These are phyloP conservation scores for Tarsius wallacei DNA, from an alignment of 2,797 vertebrate genomes.

Conservation along the genomic window DNA sequence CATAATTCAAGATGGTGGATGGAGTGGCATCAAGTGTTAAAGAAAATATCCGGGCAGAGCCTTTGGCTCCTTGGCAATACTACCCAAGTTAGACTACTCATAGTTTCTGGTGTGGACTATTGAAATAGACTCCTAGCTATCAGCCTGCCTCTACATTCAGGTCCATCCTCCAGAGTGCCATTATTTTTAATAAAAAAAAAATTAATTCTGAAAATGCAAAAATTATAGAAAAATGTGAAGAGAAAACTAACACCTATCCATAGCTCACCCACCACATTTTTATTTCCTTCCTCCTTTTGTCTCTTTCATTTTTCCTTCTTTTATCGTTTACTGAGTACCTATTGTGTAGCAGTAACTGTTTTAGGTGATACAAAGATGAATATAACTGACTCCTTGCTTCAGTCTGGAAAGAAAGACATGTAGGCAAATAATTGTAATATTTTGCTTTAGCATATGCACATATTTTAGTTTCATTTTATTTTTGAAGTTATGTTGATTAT, in stretches of 20 bases:
- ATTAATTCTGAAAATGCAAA: conserved; percentile 48
- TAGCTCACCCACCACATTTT: neutral
- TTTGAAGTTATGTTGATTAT: conserved; percentile 48
- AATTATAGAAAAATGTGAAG: neutral
- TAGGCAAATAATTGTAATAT: neutral
- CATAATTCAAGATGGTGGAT: neutral
- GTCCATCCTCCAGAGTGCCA: neutral
- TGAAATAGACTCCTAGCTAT: neutral
- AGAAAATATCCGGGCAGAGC: neutral
- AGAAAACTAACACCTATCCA: neutral
- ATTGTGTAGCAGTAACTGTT: neutral
- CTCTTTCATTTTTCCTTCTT: neutral
- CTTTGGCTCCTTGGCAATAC: neutral
- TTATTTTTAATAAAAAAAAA: conserved; percentile 24
- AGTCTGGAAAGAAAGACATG: neutral
- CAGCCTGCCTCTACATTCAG: neutral
- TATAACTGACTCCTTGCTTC: neutral
- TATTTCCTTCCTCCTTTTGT: conserved; percentile 1
- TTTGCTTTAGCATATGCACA: neutral
- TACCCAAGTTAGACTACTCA: neutral
- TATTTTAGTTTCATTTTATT: conserved; percentile 54
- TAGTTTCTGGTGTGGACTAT: neutral
- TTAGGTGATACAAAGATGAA: conserved; percentile 9
- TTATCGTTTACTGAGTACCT: neutral
- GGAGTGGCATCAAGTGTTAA: neutral